Evolutionary conservation across 53 echinoderm and acorn worm species (phyloP).

Genomic region (Holothuria leucospilota): DNA sequence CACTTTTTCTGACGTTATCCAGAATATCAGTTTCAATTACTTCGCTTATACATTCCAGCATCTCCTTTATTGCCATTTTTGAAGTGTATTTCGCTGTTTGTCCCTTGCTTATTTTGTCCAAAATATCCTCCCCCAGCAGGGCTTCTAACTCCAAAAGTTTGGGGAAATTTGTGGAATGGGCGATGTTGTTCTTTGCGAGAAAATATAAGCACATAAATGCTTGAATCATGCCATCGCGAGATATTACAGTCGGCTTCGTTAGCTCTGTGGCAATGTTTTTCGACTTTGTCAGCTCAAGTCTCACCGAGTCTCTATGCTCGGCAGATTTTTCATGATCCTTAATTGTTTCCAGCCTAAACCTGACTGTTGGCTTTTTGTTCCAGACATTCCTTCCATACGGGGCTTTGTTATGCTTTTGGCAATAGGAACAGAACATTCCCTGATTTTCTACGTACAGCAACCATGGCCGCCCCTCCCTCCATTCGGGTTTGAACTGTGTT

Average conservation of each 20-base stretch:
- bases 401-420: slow-evolving; percentile 23
- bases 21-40: slow-evolving; percentile 57
- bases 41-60: slow-evolving; percentile 45
- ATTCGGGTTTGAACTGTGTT: neutral
- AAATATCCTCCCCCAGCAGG: slow-evolving; percentile 30
- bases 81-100: slow-evolving; percentile 60
- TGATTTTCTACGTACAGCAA: slow-evolving; percentile 19
- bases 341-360: slow-evolving; percentile 9
- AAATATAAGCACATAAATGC: slow-evolving; percentile 61
- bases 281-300: neutral
- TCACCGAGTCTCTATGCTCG: slow-evolving; percentile 58
- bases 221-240: slow-evolving; percentile 53
- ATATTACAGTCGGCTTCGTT: neutral
- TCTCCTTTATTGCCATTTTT: neutral
- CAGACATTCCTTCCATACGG: slow-evolving; percentile 31
- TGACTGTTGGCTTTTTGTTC: slow-evolving; percentile 31
- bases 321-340: slow-evolving; percentile 23
- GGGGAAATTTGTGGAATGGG: slow-evolving; percentile 59
- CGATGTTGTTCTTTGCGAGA: slow-evolving; percentile 48
- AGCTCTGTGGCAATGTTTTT: slow-evolving; percentile 43
- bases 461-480: slow-evolving; percentile 43
- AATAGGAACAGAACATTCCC: slow-evolving; percentile 47
- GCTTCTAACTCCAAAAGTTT: slow-evolving; percentile 49
- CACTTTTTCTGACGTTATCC: neutral
- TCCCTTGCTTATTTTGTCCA: slow-evolving; percentile 35